Evolutionary conservation across 2,113 vertebrate genomes (phyloP), one percentile per base, ranked within the genome.

Genomic region (Hydrolagus affinis): DNA sequence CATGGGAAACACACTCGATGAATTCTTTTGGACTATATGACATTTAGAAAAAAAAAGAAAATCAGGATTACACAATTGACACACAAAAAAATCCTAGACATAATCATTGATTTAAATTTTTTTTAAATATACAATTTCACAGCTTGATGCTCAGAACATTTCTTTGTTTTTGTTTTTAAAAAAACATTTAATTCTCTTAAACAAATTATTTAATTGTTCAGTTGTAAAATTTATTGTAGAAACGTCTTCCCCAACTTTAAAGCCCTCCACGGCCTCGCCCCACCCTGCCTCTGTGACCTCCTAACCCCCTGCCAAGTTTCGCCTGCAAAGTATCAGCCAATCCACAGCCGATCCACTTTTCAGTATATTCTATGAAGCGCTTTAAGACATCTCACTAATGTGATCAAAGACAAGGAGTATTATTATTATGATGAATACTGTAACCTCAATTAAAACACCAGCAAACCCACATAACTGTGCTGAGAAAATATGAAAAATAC

Each of bases 1-100:
- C 97, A 91, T 98, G 98, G 25, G 97, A 96, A 78, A 99, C 97
- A 85, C 98, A 99, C 90, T 99, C 98, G 3, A 99, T 99, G 91
- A 99, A 99, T 90, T 99, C 98, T 90, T 99, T 99, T 19, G 98
- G 98, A 87, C 98, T 99, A 86, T 87, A 25, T n/a, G n/a, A 80
- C 9, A 3, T 19, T 85, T 71, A 21, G 70, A 21, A 32, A 44
- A 72, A 85, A 64, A 85, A 28, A 80, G 28, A 44, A 28, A 75
- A 57, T 25, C 56, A 73, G 15, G 8, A 70, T 21, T 70, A n/a
- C 59, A 30, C 28, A n/a, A n/a, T 72, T 64, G 72, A 3, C 70
- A 70, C 57, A 70, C n/a, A n/a, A n/a, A 44, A 44, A 44, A 44
- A 44, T 3, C 44, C 44, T 1, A 44, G 44, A 44, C 60, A 74